Percentiles rank a stretch among this genome's conserved stretches.
These are phyloP conservation scores for Prolemur simus DNA, from an alignment of 2,113 vertebrate genomes.

Conservation along the genomic window DNA sequence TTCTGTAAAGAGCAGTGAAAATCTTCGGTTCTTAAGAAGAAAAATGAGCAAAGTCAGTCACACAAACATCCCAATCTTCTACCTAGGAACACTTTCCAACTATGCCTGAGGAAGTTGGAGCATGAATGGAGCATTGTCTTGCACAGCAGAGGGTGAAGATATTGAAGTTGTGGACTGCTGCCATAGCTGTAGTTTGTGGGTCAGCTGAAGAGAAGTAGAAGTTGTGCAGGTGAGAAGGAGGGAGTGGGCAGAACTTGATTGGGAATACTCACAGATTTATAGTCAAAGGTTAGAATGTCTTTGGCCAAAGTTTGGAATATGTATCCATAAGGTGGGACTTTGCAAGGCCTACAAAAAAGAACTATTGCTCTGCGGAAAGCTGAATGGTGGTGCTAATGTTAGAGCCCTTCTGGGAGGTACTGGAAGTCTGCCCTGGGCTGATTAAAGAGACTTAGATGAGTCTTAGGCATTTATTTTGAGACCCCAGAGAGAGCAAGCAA, in stretches of 20 bases:
- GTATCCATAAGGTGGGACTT: background rate
- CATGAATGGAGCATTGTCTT: background rate
- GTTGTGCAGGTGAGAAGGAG: background rate
- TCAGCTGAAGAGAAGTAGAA: background rate
- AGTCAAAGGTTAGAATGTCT: background rate
- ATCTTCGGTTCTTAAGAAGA: background rate
- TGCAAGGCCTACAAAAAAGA: background rate
- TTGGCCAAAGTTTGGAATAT: background rate
- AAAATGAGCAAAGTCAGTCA: background rate
- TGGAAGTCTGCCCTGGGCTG: background rate
- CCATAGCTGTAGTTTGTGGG: background rate
- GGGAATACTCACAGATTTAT: too few relatives aligned
- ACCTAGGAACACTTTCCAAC: background rate
- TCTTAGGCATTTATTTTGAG: background rate
- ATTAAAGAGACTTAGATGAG: background rate
- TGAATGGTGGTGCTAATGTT: background rate
- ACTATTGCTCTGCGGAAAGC: too few relatives aligned
- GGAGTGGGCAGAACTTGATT: background rate
- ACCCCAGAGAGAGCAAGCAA: too few relatives aligned
- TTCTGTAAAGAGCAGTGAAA: background rate
- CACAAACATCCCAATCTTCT: background rate
- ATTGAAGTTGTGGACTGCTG: rapidly evolving
- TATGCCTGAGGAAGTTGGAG: background rate
- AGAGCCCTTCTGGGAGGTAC: background rate
- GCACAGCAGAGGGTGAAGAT: background rate